These are phyloP conservation scores for Homalodisca vitripennis DNA, from an alignment of 1,140 invertebrate species.

Conservation along the genomic window DNA sequence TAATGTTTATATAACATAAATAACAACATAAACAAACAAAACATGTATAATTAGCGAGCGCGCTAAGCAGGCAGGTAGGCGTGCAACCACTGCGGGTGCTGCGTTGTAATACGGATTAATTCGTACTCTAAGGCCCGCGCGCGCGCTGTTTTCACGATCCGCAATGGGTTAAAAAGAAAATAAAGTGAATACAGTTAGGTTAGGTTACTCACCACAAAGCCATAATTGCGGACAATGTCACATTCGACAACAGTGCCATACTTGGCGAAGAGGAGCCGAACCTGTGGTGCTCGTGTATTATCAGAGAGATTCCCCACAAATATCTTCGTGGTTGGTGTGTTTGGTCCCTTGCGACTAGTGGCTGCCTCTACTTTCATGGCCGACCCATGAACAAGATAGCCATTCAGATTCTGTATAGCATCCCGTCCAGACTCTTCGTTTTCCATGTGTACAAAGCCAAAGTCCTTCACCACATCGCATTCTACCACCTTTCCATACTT, in stretches of 20 bases:
- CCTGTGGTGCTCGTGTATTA: constrained; percentile 83
- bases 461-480: constrained; percentile 96
- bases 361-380: constrained; percentile 90
- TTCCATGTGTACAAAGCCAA: constrained; percentile 97
- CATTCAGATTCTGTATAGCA: constrained; percentile 90
- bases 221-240: constrained; percentile 89
- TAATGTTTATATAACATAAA: too few relatives aligned
- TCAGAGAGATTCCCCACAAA: constrained; percentile 89
- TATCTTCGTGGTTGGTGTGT: constrained; percentile 84
- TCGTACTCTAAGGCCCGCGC: too few relatives aligned
- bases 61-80: too few relatives aligned
- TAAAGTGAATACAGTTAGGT: not conserved
- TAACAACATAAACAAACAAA: too few relatives aligned
- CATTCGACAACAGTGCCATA: constrained; percentile 87
- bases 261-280: constrained; percentile 82
- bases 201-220: constrained; percentile 64
- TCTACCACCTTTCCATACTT: constrained; percentile 94
- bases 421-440: constrained; percentile 86
- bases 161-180: not conserved
- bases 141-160: too few relatives aligned
- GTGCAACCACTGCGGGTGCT: too few relatives aligned
- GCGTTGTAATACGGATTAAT: too few relatives aligned
- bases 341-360: constrained; percentile 75
- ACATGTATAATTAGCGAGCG: too few relatives aligned
- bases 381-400: constrained; percentile 80